phyloP scores from a whole-genome alignment of 2,797 vertebrate genomes.

The Parambassis ranga region DNA sequence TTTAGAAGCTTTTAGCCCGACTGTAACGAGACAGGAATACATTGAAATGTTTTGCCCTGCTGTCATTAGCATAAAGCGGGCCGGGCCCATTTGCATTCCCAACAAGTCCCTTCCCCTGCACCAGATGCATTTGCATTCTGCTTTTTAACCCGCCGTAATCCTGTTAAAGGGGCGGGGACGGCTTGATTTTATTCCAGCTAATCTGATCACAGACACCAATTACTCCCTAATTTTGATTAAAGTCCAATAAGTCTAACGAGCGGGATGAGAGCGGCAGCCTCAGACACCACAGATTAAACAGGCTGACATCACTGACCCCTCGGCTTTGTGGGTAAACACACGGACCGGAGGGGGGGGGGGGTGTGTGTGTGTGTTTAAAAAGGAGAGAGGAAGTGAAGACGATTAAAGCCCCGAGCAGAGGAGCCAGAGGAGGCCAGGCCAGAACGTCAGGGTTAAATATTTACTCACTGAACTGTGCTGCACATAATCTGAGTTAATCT shows the following conservation, averaged over 20 bases:
- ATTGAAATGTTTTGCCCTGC: slow-evolving; percentile 89
- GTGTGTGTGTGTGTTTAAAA: background rate
- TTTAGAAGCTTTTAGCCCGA: slow-evolving; percentile 94
- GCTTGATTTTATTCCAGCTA: slow-evolving; percentile 71
- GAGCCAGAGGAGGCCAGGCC: background rate
- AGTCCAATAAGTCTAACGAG: slow-evolving; percentile 68
- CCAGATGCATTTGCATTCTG: slow-evolving; percentile 61
- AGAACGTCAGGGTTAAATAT: background rate
- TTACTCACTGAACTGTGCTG: too few relatives aligned
- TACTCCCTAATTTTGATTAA: slow-evolving; percentile 76
- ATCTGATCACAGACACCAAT: slow-evolving; percentile 80
- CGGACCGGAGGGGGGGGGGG: slow-evolving; percentile 43
- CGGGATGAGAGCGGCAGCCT: too few relatives aligned
- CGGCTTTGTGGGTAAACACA: slow-evolving; percentile 88
- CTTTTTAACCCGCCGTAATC: slow-evolving; percentile 66
- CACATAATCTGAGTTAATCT: too few relatives aligned
- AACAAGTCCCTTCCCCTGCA: slow-evolving; percentile 69
- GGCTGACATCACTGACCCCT: slow-evolving; percentile 86
- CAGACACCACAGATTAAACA: too few relatives aligned
- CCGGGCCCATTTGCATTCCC: slow-evolving; percentile 89
- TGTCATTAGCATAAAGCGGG: slow-evolving; percentile 92
- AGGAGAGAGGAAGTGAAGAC: slow-evolving; percentile 65
- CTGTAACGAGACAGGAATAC: slow-evolving; percentile 94
- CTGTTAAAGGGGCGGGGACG: slow-evolving; percentile 62
- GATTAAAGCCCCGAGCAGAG: background rate